These are phyloP conservation scores for Platalea minor DNA, from an alignment of 2,797 vertebrate genomes.

Conservation along the genomic window DNA sequence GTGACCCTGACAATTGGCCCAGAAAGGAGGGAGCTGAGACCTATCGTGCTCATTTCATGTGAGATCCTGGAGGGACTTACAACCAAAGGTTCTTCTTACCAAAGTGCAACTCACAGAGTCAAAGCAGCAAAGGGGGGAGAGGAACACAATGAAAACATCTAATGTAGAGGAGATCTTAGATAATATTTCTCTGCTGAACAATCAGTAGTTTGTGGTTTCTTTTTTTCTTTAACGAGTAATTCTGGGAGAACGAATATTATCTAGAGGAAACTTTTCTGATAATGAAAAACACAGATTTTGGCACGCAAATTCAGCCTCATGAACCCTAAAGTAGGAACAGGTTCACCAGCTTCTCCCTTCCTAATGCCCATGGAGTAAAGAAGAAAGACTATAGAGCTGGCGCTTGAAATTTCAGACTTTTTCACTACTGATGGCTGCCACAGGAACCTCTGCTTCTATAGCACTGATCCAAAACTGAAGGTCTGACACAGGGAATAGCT, in stretches of 20 bases:
- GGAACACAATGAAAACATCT: neutral
- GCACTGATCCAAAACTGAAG: neutral
- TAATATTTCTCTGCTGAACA: neutral
- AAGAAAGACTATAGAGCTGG: neutral
- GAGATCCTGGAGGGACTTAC: constrained; percentile 40
- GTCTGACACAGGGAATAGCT: neutral
- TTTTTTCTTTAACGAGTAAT: neutral
- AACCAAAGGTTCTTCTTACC: constrained; percentile 16
- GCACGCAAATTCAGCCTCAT: neutral
- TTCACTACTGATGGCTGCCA: neutral
- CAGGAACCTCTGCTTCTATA: neutral
- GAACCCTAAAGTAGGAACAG: neutral
- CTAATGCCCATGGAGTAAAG: neutral
- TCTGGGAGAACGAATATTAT: neutral
- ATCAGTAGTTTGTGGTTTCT: neutral
- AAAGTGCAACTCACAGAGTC: neutral
- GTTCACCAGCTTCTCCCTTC: neutral
- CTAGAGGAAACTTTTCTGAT: neutral
- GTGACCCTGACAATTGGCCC: constrained; percentile 3
- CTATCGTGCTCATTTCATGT: neutral
- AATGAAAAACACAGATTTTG: neutral
- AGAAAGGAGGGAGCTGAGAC: constrained; percentile 8
- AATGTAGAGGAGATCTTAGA: neutral
- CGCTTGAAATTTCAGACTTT: neutral
- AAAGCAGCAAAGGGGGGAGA: neutral